phyloP scores from a whole-genome alignment of 2,888 invertebrate genomes.

The Tortrix viridana region DNA sequence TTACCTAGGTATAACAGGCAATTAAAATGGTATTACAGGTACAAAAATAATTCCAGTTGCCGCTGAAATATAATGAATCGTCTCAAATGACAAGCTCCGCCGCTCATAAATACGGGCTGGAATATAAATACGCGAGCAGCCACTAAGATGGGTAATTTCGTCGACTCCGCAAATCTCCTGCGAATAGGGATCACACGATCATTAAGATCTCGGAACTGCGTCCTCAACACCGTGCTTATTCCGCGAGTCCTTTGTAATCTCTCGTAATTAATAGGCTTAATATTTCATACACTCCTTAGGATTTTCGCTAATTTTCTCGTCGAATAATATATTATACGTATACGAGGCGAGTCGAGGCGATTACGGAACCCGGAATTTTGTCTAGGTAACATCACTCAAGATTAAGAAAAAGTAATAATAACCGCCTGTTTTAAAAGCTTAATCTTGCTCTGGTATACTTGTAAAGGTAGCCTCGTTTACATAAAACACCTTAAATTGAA shows the following conservation, averaged over 20 bases:
- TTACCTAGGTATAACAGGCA: constrained; percentile 3
- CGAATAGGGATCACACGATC: constrained; percentile 67
- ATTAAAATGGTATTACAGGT: constrained; percentile 30
- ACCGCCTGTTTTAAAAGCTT: constrained; percentile 55
- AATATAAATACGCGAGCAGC: constrained; percentile 28
- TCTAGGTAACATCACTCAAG: constrained; percentile 58
- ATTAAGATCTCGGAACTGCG: constrained; percentile 61
- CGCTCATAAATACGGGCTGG: constrained; percentile 19
- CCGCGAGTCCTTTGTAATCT: constrained; percentile 67
- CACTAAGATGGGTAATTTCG: constrained; percentile 50
- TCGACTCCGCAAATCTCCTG: constrained; percentile 57
- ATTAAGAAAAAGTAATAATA: constrained; percentile 58
- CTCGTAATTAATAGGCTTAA: constrained; percentile 73
- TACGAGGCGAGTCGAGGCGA: constrained; percentile 52
- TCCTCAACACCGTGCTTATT: constrained; percentile 62
- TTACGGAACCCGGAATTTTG: constrained; percentile 53
- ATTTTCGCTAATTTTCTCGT: constrained; percentile 67
- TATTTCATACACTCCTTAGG: constrained; percentile 71
- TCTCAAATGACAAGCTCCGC: constrained; percentile 13
- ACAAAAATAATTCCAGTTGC: constrained; percentile 19
- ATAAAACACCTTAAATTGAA: constrained; percentile 52
- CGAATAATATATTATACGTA: constrained; percentile 50
- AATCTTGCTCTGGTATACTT: constrained; percentile 52
- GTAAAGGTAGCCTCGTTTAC: constrained; percentile 57
- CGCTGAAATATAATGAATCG: constrained; percentile 19